Evolutionary conservation across 1,140 invertebrate genomes (phyloP).

Genomic region (Stenopsyche tienmushanensis): DNA sequence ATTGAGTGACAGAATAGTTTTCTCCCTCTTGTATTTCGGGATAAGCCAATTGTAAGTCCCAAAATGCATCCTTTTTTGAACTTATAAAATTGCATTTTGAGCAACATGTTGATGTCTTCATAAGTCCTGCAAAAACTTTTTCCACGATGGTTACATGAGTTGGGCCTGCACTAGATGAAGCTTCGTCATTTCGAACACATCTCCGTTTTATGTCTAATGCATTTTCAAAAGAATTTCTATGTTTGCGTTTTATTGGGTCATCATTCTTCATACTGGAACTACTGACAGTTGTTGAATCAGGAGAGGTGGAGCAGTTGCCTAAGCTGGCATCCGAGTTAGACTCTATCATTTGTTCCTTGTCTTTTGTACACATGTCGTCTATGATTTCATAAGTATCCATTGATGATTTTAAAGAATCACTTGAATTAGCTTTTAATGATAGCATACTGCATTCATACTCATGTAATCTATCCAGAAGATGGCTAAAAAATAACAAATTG

Average conservation of each 20-base stretch:
- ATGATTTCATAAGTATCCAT: too few relatives aligned
- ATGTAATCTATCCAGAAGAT: slow-evolving; percentile 69
- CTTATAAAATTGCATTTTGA: slow-evolving; percentile 68
- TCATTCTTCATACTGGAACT: not conserved
- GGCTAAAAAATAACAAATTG: slow-evolving; percentile 13
- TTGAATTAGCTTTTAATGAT: not conserved
- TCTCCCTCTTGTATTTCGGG: slow-evolving; percentile 58
- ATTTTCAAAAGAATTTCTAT: slow-evolving; percentile 1
- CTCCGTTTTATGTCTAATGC: not conserved
- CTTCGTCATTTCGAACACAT: slow-evolving; percentile 3
- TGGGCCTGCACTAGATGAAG: not conserved
- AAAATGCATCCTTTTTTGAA: slow-evolving; percentile 71
- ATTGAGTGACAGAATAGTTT: slow-evolving; percentile 64
- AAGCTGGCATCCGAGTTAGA: not conserved
- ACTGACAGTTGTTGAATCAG: not conserved
- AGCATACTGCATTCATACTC: slow-evolving; percentile 59
- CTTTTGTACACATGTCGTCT: not conserved
- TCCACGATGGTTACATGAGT: slow-evolving; percentile 57
- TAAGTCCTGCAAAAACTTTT: slow-evolving; percentile 71
- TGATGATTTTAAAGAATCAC: not conserved
- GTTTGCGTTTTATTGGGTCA: not conserved
- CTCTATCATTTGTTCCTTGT: not conserved
- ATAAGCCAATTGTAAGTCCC: slow-evolving; percentile 80
- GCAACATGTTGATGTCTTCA: slow-evolving; percentile 72
- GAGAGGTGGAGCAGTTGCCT: not conserved